phyloP scores from a whole-genome alignment of 2,797 vertebrate genomes.

The Psittacula echo region DNA sequence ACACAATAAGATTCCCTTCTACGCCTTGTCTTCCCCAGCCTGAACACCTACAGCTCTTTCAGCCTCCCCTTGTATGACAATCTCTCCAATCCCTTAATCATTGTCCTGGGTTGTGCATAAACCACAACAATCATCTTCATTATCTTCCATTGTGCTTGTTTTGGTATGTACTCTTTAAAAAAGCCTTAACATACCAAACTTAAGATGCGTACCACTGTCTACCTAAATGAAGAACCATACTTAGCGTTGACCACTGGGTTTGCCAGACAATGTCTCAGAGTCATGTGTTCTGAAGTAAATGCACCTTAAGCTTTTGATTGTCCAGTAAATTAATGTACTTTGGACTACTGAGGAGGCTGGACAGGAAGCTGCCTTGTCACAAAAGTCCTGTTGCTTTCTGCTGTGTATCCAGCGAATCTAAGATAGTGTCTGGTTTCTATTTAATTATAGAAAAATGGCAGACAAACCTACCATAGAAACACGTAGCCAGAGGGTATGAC shows the following conservation, averaged over 20 bases:
- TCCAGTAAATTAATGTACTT: neutral
- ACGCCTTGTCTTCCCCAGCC: neutral
- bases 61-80: neutral
- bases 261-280: neutral
- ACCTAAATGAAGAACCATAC: neutral
- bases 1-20: neutral
- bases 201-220: neutral
- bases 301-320: neutral
- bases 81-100: neutral
- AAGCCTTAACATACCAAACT: neutral
- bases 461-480: neutral
- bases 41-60: neutral
- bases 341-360: neutral
- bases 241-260: neutral
- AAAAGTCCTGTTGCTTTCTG: neutral
- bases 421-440: neutral
- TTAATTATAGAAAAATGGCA: neutral
- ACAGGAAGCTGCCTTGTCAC: neutral
- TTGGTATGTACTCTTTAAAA: neutral
- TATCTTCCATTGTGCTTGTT: neutral
- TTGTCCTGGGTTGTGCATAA: neutral
- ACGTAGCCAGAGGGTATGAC: neutral
- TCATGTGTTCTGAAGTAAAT: neutral
- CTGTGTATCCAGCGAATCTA: neutral
- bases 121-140: neutral